Evolutionary conservation across 2,888 invertebrate genomes (phyloP), one percentile per base, ranked within the genome.

Genomic region (Doris montereyensis): DNA sequence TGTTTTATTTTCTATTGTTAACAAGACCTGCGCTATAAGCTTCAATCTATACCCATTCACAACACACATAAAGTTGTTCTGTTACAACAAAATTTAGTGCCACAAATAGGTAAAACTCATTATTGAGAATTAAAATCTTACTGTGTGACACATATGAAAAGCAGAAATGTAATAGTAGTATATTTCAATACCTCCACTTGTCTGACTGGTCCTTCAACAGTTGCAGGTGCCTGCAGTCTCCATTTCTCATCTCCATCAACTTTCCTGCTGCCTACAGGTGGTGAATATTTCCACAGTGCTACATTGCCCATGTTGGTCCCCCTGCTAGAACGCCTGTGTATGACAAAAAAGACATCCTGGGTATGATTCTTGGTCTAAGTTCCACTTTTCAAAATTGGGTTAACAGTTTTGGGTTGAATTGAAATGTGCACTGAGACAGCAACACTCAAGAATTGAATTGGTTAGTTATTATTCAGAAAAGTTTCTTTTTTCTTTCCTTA

Each of bases 291-390:
- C 98, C 98, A 98, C 83, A 97, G 94, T 85, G 96, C 96, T 62
- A 98, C 93, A 86, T 95, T 95, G 0, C 98, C 98, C 86, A 95
- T 94, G 87, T 96, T 96, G 28, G 97, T 97, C 26, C 97, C 84
- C 95, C 97, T 86, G 96, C 97, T 68, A 98, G 91, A 1, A 96
- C 95, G 84, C 96, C 94, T 94, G 82, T 60, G 83, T 79, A 58
- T 41, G 5, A 41, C 17, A 17, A 5, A 41, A 41, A 41, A 10
- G 52, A 41, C n/a, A n/a, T n/a, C n/a, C n/a, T n/a, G n/a, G n/a
- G n/a, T n/a, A n/a, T n/a, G n/a, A n/a, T n/a, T n/a, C n/a, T n/a
- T n/a, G n/a, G n/a, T n/a, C n/a, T n/a, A n/a, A n/a, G n/a, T n/a
- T n/a, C n/a, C n/a, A n/a, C n/a, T n/a, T n/a, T n/a, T n/a, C n/a